Evolutionary conservation across 1,140 invertebrate genomes (phyloP), one percentile per base, ranked within the genome.

Genomic region (Hestina assimilis): DNA sequence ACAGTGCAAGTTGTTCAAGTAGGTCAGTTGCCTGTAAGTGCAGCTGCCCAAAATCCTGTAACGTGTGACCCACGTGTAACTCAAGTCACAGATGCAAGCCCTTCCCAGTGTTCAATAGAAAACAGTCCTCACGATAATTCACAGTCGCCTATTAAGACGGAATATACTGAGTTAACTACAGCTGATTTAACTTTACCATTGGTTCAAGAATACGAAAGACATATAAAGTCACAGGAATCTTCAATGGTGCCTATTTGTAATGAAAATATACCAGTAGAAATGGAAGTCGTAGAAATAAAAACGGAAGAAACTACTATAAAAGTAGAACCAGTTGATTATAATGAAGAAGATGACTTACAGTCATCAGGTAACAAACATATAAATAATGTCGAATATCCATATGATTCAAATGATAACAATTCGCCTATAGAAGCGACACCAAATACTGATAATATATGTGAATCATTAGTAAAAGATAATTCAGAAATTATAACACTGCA

Each of bases 1-100:
- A 51, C 79, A 33, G 87, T 90, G 8, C 75, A 88, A 62, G 85
- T 90, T 6, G 87, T 89, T 9, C 87, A 90, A 64, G 78, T 90
- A 1, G 87, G 87, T 0, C 87, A 90, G 51, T 54, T 87, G 20
- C 87, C 87, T 3, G 87, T 89, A 3, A 89, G 84, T 59, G 79
- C 85, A 29, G 72, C 81, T 11, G 83, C 83, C 3, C 87, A 88
- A 69, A 89, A 87, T 60, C 81, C 87, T 11, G 72, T 89, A 9
- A 83, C 83, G 1, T 86, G 83, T 60, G 83, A 89, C 65, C 82
- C 83, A 6, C 74, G 83, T 9, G 83, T 89, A 1, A 89, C 82
- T 9, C 83, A 86, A 59, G 85, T 89, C 4, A 74, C 80, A 17
- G 67, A 89, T 43, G 81, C 74, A 8, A 87, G 81, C 48, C 83